Conservation (phyloP, 2,113 vertebrate species). For the Phaetusa simplex region DNA sequence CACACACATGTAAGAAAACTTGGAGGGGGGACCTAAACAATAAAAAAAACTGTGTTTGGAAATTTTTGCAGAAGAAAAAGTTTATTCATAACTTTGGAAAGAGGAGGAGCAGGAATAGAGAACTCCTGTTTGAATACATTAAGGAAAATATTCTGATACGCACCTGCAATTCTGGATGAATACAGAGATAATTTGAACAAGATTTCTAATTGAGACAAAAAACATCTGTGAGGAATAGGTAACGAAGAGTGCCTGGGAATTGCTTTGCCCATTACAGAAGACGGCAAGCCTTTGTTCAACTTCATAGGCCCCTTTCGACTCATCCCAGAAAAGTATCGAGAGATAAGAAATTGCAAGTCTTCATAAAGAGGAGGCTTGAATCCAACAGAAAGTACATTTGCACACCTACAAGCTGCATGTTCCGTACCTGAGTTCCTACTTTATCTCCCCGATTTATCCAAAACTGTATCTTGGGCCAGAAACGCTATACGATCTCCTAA, state of each 20-base stretch:
- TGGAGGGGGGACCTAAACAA: background rate
- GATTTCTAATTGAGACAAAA: background rate
- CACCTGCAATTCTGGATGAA: background rate
- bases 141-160: background rate
- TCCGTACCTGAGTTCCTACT: background rate
- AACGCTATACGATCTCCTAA: background rate
- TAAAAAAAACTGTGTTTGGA: background rate
- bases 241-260: background rate
- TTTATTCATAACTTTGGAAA: background rate
- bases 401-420: background rate
- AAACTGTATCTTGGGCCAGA: background rate
- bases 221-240: background rate
- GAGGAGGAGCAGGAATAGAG: background rate
- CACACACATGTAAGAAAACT: background rate
- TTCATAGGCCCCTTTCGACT: background rate
- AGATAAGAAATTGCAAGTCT: conserved; percentile 18
- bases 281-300: background rate
- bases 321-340: background rate
- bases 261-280: background rate
- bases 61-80: background rate
- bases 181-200: background rate
- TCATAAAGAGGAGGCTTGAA: background rate
- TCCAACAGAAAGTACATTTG: background rate
- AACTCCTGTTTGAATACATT: background rate
- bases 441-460: background rate